phyloP scores from a whole-genome alignment of 2,797 vertebrate species.

The Typhlichthys subterraneus region DNA sequence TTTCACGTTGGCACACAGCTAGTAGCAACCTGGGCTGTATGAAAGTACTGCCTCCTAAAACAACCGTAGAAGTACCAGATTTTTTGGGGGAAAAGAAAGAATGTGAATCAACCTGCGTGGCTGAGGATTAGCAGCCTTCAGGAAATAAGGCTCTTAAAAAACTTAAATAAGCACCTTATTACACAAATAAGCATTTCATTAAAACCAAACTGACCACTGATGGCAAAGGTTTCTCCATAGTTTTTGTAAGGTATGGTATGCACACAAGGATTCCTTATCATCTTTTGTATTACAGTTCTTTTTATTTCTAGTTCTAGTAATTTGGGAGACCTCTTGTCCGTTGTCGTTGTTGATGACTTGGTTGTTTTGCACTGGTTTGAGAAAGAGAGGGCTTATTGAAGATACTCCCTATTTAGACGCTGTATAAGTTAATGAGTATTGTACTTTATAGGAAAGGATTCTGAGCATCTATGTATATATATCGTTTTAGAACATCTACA shows the following conservation, averaged over 20 bases:
- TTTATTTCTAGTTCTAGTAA: slow-evolving; percentile 55
- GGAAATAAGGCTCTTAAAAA: slow-evolving; percentile 70
- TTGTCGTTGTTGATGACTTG: slow-evolving; percentile 53
- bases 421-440: slow-evolving; percentile 61
- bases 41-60: slow-evolving; percentile 50
- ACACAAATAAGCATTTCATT: slow-evolving; percentile 50
- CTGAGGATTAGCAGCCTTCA: slow-evolving; percentile 59
- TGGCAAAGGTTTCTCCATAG: slow-evolving; percentile 70
- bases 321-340: slow-evolving; percentile 59
- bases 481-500: slow-evolving; percentile 49
- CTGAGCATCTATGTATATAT: slow-evolving; percentile 71
- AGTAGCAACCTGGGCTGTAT: slow-evolving; percentile 69
- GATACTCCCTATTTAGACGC: slow-evolving; percentile 64
- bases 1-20: slow-evolving; percentile 52
- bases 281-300: slow-evolving; percentile 62
- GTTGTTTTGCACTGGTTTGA: slow-evolving; percentile 71
- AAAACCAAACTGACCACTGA: slow-evolving; percentile 79
- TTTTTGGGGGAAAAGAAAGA: slow-evolving; percentile 62
- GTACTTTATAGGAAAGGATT: slow-evolving; percentile 60
- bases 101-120: slow-evolving; percentile 67
- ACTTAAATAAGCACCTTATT: slow-evolving; percentile 31
- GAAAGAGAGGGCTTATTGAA: slow-evolving; percentile 57
- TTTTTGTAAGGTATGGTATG: slow-evolving; percentile 64
- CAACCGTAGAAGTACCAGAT: slow-evolving; percentile 55
- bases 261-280: slow-evolving; percentile 77